Base-by-base conservation (phyloP, 2,888 invertebrate genomes). In the Cheilosia grossa region DNA sequence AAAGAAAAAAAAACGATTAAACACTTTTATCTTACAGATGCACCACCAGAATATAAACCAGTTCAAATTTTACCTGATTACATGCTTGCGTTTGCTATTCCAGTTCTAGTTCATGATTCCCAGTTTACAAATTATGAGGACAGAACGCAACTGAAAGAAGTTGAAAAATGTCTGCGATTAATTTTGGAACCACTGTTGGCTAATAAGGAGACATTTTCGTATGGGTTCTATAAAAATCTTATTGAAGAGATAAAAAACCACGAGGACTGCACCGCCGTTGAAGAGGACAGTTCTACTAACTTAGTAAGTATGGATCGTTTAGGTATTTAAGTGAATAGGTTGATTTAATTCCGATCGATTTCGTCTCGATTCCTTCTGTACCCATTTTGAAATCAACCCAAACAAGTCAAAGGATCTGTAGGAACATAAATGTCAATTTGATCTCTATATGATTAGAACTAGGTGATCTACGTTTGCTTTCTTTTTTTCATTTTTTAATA, bases 31-130 rank as follows among this genome's bases (percentile, higher is more conserved):
- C 17, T 47, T 33, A n/a, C 37, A 74, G 37, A 42, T 83, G 33
- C 67, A 89, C 89, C 89, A 47, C 87, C 89, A 27, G 91, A 91
- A 40, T 88, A 87, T 78, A 97, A 97, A 93, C 92, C 97, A 90
- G 95, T 96, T 49, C 96, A 97, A 92, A 97, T 98, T 91, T 93
- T 98, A 92, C 99, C 99, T 69, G 99, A 99, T 93, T 99, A 98
- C 91, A 98, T 98, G 96, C 93, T 99, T 90, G 97, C 98, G 87
- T 99, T 98, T 92, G 97, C 98, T n/a, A 96, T 99, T 88, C 98
- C 99, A 61, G 95, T 99, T 66, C 93, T 99, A 79, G 96, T 98
- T n/a, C 98, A 99, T 91, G 97, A 98, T 92, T 96, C 97, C 6
- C 94, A 95, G 88, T 97, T 96, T 91, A 95, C 95, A 63, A 93